These are phyloP conservation scores for Pandion haliaetus DNA, from an alignment of 2,113 vertebrate species.

Conservation along the genomic window DNA sequence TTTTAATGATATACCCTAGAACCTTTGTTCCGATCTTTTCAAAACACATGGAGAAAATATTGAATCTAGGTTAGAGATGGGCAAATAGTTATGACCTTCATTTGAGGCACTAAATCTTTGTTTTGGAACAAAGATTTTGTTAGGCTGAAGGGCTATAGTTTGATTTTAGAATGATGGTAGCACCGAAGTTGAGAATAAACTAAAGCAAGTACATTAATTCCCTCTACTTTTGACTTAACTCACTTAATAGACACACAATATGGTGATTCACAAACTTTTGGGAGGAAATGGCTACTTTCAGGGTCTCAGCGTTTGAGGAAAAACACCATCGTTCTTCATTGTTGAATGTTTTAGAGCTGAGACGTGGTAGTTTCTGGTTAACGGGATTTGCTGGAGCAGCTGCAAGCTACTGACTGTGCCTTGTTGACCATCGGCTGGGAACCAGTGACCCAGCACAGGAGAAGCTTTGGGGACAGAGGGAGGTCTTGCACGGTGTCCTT, in stretches of 20 bases:
- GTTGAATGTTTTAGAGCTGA: background rate
- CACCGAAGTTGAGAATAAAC: background rate
- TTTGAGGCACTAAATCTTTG: slow-evolving; percentile 37
- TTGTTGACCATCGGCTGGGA: accelerated
- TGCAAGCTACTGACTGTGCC: background rate
- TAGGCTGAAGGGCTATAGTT: background rate
- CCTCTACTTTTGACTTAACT: background rate
- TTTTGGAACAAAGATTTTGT: slow-evolving; percentile 23
- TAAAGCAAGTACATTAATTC: background rate
- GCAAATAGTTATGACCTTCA: slow-evolving; percentile 68
- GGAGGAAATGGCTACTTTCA: background rate
- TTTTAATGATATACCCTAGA: background rate
- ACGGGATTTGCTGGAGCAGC: background rate
- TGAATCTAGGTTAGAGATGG: background rate
- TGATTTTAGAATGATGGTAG: background rate
- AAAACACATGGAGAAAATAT: slow-evolving; percentile 51
- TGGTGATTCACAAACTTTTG: background rate
- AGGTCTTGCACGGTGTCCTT: background rate
- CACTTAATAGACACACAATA: background rate
- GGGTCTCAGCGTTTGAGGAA: background rate
- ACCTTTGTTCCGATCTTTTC: slow-evolving; percentile 56
- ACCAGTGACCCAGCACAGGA: background rate
- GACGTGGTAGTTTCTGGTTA: background rate
- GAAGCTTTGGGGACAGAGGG: background rate
- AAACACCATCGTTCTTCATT: background rate